Conservation (phyloP, 1,140 invertebrate genomes). For the Trachymyrmex septentrionalis region DNA sequence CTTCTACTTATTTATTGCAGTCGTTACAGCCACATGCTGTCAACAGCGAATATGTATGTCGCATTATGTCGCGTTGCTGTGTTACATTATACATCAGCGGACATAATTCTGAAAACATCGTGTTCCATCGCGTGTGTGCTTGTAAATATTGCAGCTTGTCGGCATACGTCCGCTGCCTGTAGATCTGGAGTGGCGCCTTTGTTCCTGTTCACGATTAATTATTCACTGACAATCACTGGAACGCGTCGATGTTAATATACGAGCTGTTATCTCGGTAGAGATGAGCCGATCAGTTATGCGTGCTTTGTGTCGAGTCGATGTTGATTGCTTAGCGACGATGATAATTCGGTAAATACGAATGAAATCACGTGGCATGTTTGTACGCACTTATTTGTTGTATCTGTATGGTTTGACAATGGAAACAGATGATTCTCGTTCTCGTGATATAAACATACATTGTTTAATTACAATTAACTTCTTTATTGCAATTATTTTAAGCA, state of each 20-base stretch:
- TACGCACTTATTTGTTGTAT: background rate
- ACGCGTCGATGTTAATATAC: constrained; percentile 49
- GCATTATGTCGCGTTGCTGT: constrained; percentile 38
- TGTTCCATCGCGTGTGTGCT: constrained; percentile 2
- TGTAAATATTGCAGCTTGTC: constrained; percentile 53
- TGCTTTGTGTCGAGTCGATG: constrained; percentile 31
- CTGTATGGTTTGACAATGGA: background rate
- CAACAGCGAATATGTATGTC: constrained; percentile 32
- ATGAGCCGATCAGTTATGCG: constrained; percentile 11
- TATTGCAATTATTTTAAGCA: background rate
- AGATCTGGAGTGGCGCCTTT: constrained; percentile 53
- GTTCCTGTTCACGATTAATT: constrained; percentile 47
- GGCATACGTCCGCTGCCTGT: constrained; percentile 26
- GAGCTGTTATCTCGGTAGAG: constrained; percentile 8
- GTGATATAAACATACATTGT: background rate
- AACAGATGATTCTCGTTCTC: background rate
- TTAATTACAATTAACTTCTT: background rate
- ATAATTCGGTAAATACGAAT: constrained; percentile 17
- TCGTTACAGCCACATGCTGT: constrained; percentile 41
- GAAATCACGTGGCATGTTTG: constrained; percentile 34
- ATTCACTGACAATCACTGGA: constrained; percentile 44
- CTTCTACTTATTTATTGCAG: constrained; percentile 41
- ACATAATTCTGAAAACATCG: constrained; percentile 59
- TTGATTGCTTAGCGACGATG: constrained; percentile 28
- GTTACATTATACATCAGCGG: constrained; percentile 56